Evolutionary conservation across 2,888 invertebrate genomes (phyloP).

Genomic region (Serrognathus titanus): DNA sequence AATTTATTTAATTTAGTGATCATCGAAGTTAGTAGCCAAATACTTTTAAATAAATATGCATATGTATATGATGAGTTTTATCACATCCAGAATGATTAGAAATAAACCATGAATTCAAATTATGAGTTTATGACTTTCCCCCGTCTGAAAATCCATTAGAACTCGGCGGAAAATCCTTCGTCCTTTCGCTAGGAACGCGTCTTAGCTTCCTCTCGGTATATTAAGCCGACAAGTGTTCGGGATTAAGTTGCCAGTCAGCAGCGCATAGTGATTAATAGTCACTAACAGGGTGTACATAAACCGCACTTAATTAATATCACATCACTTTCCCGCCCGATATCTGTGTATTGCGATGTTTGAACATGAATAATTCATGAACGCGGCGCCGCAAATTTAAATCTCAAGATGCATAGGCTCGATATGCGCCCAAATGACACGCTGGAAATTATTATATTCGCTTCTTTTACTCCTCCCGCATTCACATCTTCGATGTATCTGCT

Average conservation of each 20-base stretch:
- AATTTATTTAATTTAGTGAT: too few species aligned
- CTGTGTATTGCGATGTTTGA: constrained; percentile 41
- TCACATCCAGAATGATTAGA: too few species aligned
- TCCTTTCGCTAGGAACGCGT: background rate
- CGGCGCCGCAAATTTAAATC: constrained; percentile 43
- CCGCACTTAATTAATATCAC: constrained; percentile 45
- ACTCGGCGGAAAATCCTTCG: background rate
- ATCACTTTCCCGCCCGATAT: constrained; percentile 41
- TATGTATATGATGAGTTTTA: too few species aligned
- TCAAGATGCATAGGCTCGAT: constrained; percentile 37
- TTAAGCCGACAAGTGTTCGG: constrained; percentile 36
- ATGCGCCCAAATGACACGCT: constrained; percentile 26
- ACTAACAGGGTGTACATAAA: constrained; percentile 33
- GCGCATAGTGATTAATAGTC: constrained; percentile 42
- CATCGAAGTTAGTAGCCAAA: too few species aligned
- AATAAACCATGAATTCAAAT: too few species aligned
- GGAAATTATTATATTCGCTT: constrained; percentile 22
- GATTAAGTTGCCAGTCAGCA: constrained; percentile 38
- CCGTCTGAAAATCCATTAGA: too few species aligned
- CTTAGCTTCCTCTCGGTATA: constrained; percentile 20
- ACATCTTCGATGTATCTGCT: background rate
- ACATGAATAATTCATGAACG: constrained; percentile 45
- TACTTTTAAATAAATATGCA: too few species aligned
- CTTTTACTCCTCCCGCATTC: too few species aligned
- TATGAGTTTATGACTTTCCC: too few species aligned